Percentiles rank a stretch among this genome's conserved stretches.
Evolutionary conservation across 2,888 invertebrate species (phyloP).

Genomic region (Magallana nippona): DNA sequence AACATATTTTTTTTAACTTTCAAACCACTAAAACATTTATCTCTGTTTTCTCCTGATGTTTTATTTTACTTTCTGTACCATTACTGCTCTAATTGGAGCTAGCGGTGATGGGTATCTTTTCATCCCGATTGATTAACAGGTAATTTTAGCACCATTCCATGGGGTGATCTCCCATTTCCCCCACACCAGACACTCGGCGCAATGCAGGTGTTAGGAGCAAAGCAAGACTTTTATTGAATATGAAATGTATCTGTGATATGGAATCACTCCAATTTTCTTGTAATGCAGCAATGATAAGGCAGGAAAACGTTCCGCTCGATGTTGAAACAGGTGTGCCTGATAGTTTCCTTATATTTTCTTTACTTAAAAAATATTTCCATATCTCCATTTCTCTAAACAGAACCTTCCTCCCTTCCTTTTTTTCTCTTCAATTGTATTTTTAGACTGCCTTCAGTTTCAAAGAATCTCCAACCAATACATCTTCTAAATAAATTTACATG

Average conservation of each 20-base stretch:
- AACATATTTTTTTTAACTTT: not conserved
- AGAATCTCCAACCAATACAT: too few relatives aligned
- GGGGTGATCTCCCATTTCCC: not conserved
- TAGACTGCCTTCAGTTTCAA: not conserved
- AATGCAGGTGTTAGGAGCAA: slow-evolving; percentile 28
- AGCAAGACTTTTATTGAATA: slow-evolving; percentile 31
- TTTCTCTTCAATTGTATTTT: not conserved
- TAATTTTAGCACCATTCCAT: slow-evolving; percentile 28
- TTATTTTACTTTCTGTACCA: not conserved
- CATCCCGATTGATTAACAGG: slow-evolving; percentile 23
- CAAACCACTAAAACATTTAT: not conserved
- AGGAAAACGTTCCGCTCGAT: slow-evolving; percentile 25
- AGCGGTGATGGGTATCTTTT: not conserved
- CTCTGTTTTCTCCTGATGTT: not conserved
- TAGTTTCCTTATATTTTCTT: slow-evolving; percentile 23
- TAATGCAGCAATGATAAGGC: slow-evolving; percentile 24
- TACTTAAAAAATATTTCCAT: slow-evolving; percentile 29
- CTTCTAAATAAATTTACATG: too few relatives aligned
- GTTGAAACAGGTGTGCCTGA: slow-evolving; percentile 24
- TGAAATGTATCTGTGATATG: slow-evolving; percentile 32
- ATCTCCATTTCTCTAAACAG: not conserved
- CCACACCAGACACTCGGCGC: not conserved
- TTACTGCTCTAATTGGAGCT: slow-evolving; percentile 1
- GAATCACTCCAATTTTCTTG: slow-evolving; percentile 35
- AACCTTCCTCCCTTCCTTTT: not conserved